Conservation (phyloP, 2,797 vertebrate genomes). For the Tragelaphus eurycerus region DNA sequence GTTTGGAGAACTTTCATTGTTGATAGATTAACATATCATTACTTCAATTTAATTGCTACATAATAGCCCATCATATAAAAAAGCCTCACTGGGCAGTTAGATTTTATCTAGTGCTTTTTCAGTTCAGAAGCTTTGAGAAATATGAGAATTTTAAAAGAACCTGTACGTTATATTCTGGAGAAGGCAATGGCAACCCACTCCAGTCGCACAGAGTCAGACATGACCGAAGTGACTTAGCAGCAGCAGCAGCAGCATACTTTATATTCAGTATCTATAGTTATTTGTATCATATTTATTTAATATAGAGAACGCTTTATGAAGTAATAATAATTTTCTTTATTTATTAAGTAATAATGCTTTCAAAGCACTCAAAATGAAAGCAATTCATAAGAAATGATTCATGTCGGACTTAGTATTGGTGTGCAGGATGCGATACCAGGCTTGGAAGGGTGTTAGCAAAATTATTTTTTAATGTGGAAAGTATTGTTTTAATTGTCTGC, state of each 20-base stretch:
- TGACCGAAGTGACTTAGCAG: too few relatives aligned
- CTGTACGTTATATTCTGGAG: neutral
- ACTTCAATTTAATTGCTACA: neutral
- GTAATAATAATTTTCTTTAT: neutral
- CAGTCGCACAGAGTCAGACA: too few relatives aligned
- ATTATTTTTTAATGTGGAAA: neutral
- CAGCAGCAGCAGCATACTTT: neutral
- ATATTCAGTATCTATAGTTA: neutral
- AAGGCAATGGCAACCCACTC: too few relatives aligned
- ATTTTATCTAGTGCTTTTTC: neutral
- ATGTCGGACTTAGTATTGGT: neutral
- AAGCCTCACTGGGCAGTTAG: neutral
- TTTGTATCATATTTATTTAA: slow-evolving; percentile 22
- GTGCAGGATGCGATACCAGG: neutral
- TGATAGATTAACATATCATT: neutral
- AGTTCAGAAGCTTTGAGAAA: neutral
- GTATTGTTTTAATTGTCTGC: neutral
- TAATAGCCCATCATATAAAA: neutral
- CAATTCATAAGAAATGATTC: neutral
- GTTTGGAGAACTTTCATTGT: neutral
- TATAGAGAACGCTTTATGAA: neutral
- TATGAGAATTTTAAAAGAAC: neutral
- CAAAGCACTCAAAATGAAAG: neutral
- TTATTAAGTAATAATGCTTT: neutral
- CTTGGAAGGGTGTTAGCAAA: neutral